These are phyloP conservation scores for Hippocampus kuda DNA, from an alignment of 2,797 vertebrate species.

Conservation along the genomic window DNA sequence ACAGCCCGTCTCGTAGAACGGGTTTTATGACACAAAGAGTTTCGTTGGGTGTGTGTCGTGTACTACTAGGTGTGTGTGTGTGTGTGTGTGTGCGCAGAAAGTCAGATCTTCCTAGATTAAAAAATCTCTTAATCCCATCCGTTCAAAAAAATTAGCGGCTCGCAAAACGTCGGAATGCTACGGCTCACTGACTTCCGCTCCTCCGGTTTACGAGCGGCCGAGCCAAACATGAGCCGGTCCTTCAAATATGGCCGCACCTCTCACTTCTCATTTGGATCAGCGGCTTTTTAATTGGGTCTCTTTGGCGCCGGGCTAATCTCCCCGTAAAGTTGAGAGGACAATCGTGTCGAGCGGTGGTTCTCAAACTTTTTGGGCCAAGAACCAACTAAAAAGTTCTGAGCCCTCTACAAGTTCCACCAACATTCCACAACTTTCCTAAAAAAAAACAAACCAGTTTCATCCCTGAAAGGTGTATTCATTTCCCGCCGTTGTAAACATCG, in stretches of 20 bases:
- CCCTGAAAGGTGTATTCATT: too few species aligned
- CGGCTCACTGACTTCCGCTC: slow-evolving; percentile 18
- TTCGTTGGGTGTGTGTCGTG: neutral
- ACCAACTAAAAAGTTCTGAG: neutral
- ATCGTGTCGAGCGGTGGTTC: neutral
- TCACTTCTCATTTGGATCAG: slow-evolving; percentile 52
- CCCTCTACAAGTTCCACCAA: too few species aligned
- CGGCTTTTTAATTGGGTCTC: slow-evolving; percentile 50
- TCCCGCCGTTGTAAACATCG: too few species aligned
- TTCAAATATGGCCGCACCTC: slow-evolving; percentile 42
- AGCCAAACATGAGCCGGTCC: slow-evolving; percentile 20
- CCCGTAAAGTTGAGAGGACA: slow-evolving; percentile 29
- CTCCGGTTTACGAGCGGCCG: slow-evolving; percentile 10
- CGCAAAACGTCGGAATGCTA: slow-evolving; percentile 16
- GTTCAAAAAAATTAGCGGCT: slow-evolving; percentile 40
- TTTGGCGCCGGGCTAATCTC: slow-evolving; percentile 31
- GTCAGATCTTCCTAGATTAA: slow-evolving; percentile 47
- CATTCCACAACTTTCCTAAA: too few species aligned
- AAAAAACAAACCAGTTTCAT: too few species aligned
- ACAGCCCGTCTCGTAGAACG: slow-evolving; percentile 19
- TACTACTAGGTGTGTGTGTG: slow-evolving; percentile 10
- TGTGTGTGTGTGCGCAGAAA: slow-evolving; percentile 17
- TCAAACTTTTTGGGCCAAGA: neutral
- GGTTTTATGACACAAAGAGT: slow-evolving; percentile 45
- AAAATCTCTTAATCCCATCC: slow-evolving; percentile 46